Evolutionary conservation across 53 echinoderm and acorn worm species (phyloP).

Genomic region (Echinometra lucunter): DNA sequence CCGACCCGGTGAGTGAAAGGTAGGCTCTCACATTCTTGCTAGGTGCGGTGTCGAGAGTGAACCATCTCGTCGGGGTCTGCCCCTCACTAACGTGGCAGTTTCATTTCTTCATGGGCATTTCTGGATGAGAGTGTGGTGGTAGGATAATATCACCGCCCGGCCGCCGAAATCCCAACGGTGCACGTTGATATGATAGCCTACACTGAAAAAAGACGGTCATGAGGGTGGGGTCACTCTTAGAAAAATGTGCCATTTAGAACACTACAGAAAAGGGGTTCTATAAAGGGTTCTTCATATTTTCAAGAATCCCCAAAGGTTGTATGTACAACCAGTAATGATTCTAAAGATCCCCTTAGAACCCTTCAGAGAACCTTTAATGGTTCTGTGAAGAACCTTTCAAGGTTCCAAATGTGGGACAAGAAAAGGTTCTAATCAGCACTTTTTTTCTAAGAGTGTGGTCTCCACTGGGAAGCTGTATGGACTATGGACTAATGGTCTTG

Average conservation of each 20-base stretch:
- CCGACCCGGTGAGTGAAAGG: constrained; percentile 5
- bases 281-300: too few species aligned
- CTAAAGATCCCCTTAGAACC: too few species aligned
- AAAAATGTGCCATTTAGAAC: too few species aligned
- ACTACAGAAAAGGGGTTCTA: too few species aligned
- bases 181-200: background rate
- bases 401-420: too few species aligned
- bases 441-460: too few species aligned
- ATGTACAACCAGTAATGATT: too few species aligned
- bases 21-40: constrained; percentile 1
- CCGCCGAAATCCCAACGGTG: background rate
- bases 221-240: background rate
- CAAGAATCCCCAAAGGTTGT: too few species aligned
- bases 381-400: too few species aligned
- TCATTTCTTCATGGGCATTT: background rate
- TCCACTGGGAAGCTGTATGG: background rate
- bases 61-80: background rate
- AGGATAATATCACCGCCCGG: background rate
- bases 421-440: too few species aligned
- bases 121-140: background rate
- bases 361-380: too few species aligned
- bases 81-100: background rate
- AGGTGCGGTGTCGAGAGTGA: constrained; percentile 33
- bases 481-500: background rate
- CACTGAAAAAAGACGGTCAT: background rate